Evolutionary conservation across 2,113 vertebrate species (phyloP).

Genomic region (Rhipidura dahli): DNA sequence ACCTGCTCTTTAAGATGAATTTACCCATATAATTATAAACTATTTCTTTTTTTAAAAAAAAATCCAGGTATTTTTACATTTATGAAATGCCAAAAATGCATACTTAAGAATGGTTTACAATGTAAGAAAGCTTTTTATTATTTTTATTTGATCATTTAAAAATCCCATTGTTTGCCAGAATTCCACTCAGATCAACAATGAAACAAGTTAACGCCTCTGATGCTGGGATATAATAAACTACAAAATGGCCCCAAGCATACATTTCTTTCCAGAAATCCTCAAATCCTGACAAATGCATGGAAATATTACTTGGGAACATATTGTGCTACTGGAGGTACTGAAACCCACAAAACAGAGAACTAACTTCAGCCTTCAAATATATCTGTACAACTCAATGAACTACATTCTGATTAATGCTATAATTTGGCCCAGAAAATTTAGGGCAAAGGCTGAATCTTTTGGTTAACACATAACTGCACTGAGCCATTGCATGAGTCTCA

Average conservation of each 20-base stretch:
- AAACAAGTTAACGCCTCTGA: conserved; percentile 17
- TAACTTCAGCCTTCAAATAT: neutral
- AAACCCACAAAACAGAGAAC: neutral
- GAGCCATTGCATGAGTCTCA: neutral
- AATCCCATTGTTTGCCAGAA: conserved; percentile 4
- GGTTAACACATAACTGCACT: conserved; percentile 1
- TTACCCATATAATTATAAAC: neutral
- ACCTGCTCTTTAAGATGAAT: neutral
- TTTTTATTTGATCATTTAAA: conserved; percentile 37
- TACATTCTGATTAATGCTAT: neutral
- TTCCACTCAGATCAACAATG: neutral
- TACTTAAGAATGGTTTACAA: neutral
- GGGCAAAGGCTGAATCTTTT: conserved; percentile 7
- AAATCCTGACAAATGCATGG: neutral
- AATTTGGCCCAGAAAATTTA: conserved; percentile 27
- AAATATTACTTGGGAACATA: neutral
- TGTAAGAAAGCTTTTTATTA: neutral
- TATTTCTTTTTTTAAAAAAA: neutral
- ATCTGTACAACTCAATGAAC: neutral
- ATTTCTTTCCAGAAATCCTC: neutral
- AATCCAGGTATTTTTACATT: neutral
- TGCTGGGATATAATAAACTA: neutral
- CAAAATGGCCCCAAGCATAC: neutral
- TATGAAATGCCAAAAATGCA: neutral
- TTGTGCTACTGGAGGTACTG: neutral